Base-by-base conservation (phyloP, 2,888 invertebrate genomes). In the Spialia ferax region DNA sequence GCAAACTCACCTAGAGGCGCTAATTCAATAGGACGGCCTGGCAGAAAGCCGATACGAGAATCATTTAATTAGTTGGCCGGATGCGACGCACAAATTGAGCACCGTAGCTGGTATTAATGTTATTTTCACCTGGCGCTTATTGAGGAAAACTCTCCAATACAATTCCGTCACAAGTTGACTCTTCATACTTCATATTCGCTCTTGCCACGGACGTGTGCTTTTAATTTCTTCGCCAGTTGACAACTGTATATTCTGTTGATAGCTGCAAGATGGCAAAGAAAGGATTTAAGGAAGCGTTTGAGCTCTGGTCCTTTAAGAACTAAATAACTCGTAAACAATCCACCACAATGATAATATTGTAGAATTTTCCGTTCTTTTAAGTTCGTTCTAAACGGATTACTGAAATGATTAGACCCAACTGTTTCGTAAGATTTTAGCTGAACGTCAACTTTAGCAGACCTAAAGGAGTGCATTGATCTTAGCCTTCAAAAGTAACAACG, bases 41-140 rank as follows among this genome's bases (percentile, higher is more conserved):
- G 45, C 45, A 48, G 45, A 48, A 48, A 48, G 45, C 45, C 45
- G 45, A 48, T 48, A 20, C 45, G 45, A 48, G 20, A 48, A 20
- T 48, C 45, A 48, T 48, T 48, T 48, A 48, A 48, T 48, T 48
- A 48, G 45, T 48, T 20, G 6, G 45, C 42, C 15, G 42, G 42
- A 42, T 42, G 8, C 42, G 8, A 18, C 18, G 42, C 42, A 18
- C 42, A 15, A 42, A 42, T 18, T 42, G 42, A 42, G 42, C 42
- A 42, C 42, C 15, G 42, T 18, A 42, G 42, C 42, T 42, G 42
- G 42, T 42, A 15, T 42, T 42, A 42, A 42, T 42, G 42, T 42
- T 42, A 42, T 42, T 42, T 42, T 42, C 42, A 42, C 42, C 42
- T 42, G 42, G 13, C 15, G 15, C 6, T 42, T 42, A 42, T 15